Evolutionary conservation across 2,888 invertebrate genomes (phyloP).

Genomic region (Clitarchus hookeri): DNA sequence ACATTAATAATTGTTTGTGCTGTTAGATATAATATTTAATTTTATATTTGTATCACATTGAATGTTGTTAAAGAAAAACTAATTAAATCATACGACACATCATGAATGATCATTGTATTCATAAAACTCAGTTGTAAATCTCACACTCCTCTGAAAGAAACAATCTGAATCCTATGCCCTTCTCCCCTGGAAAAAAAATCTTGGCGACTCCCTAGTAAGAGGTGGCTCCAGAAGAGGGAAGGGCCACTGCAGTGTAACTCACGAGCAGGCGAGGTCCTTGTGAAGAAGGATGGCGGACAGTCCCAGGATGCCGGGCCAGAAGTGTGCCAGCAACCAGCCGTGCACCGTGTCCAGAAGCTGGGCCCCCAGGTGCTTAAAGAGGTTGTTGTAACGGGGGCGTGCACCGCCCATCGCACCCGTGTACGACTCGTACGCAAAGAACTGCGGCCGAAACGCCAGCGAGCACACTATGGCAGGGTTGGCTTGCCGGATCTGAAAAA

Average conservation of each 20-base stretch:
- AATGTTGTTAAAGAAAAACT: no score
- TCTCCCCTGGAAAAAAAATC: no score
- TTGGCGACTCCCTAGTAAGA: no score
- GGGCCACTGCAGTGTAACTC: constrained; percentile 50
- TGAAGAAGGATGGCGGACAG: constrained; percentile 71
- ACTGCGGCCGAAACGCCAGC: constrained; percentile 73
- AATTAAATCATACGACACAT: no score
- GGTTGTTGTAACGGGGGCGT: constrained; percentile 55
- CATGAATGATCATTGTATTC: no score
- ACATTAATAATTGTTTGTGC: no score
- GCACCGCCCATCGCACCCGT: constrained; percentile 60
- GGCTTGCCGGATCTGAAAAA: constrained; percentile 63
- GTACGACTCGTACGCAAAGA: constrained; percentile 64
- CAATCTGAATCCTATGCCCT: no score
- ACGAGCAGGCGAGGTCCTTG: constrained; percentile 72
- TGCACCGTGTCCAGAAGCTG: constrained; percentile 61
- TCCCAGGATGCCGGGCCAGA: constrained; percentile 62
- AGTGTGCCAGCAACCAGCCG: constrained; percentile 62
- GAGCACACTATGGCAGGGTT: constrained; percentile 75
- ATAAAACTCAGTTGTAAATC: no score
- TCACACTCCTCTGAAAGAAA: no score
- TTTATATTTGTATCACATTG: no score
- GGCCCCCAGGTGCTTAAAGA: constrained; percentile 57
- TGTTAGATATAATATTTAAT: no score
- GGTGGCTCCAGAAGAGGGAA: no score